Base-by-base conservation (phyloP, 2,888 invertebrate genomes). In the Spisula solida region DNA sequence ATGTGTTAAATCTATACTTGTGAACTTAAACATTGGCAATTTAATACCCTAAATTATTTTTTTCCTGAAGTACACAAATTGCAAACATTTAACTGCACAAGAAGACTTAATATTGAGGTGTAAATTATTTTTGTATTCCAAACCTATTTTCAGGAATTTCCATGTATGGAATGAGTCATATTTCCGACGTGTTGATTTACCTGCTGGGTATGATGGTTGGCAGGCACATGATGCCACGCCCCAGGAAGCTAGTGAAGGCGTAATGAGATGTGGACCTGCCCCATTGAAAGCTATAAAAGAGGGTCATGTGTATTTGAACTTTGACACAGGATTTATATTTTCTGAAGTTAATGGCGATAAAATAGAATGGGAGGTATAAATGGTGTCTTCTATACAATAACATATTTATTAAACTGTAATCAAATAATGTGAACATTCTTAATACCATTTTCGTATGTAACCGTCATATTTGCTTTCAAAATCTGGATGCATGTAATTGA, bases 151-250 rank as follows among this genome's bases (percentile, higher is more conserved):
- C 85, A 96, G 96, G 96, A 96, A 96, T 84, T 96, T 96, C 90
- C 96, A 96, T 90, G 96, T 96, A 0, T 96, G 96, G 96, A 96
- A 96, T 83, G 96, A 96, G 92, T 95, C 95, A 10, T 96, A 94
- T 93, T 94, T 96, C 86, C 75, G 90, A 34, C 93, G 96, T 20
- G 90, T 93, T 1, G 96, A 96, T 89, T 92, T 96, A 0, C 96
- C 96, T 0, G 91, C 93, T 8, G 96, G 96, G 10, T 95, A 96
- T 90, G 96, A 95, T 85, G 96, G 96, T 0, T 96, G 96, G 96
- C 96, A 96, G 90, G 96, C 95, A 2, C 94, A 94, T 87, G 96
- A 96, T 93, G 95, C 95, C 41, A 96, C 96, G 4, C 96, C 96
- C 2, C 96, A 96, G 92, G 96, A 96, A 87, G 81, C 89, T 48